Conservation (phyloP, 2,888 invertebrate species). For the Tenthredo distinguenda region DNA sequence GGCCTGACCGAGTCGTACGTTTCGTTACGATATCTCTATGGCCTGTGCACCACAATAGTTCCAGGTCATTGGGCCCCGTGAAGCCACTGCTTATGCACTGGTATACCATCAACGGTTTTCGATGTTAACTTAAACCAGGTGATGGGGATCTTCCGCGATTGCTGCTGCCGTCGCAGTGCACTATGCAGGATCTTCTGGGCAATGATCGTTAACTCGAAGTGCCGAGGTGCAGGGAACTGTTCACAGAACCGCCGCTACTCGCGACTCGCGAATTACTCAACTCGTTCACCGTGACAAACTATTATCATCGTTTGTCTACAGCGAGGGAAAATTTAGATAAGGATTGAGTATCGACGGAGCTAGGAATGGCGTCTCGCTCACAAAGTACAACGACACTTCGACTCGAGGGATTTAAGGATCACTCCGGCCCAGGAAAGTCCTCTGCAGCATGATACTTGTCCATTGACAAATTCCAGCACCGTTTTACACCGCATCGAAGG, state of each 20-base stretch:
- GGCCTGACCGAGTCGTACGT: slow-evolving; percentile 32
- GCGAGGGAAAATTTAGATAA: slow-evolving; percentile 67
- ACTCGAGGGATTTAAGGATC: neutral
- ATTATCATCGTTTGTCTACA: no score
- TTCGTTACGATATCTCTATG: slow-evolving; percentile 40
- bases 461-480: neutral
- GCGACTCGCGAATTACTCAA: neutral
- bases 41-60: slow-evolving; percentile 40
- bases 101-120: neutral
- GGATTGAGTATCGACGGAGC: slow-evolving; percentile 69
- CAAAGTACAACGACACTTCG: neutral
- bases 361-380: slow-evolving; percentile 71
- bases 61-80: slow-evolving; percentile 39
- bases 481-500: neutral
- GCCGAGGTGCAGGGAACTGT: neutral
- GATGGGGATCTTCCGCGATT: neutral
- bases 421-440: neutral
- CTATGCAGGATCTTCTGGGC: neutral
- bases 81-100: neutral
- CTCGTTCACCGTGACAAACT: neutral
- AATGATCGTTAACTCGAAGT: neutral
- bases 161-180: neutral
- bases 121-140: neutral
- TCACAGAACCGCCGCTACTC: neutral
- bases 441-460: neutral